A percentile compares a stretch with the other conserved stretches of the same genome.
phyloP scores from a whole-genome alignment of 2,113 vertebrate species.

The Nibea albiflora region DNA sequence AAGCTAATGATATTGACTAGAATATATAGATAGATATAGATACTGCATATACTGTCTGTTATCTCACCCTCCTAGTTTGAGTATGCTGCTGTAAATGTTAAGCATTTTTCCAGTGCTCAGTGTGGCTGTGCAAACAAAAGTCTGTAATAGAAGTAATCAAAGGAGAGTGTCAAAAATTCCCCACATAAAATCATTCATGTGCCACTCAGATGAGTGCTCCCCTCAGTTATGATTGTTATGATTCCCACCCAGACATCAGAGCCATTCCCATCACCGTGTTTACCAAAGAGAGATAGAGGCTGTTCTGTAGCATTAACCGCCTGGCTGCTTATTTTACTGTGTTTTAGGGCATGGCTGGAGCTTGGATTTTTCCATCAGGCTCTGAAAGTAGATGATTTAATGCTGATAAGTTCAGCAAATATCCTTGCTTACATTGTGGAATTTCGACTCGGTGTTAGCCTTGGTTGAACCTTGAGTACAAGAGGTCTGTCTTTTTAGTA shows the following conservation, averaged over 20 bases:
- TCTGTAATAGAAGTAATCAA: conserved; percentile 17
- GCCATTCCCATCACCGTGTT: conserved; percentile 16
- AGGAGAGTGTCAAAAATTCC: conserved; percentile 3
- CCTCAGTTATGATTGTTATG: not conserved
- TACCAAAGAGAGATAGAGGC: conserved; percentile 9
- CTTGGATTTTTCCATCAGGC: not conserved
- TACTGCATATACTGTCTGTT: not conserved
- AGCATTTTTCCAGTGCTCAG: not conserved
- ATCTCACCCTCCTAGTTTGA: conserved; percentile 2
- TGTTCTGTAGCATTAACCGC: not conserved
- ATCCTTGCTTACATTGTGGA: conserved; percentile 25
- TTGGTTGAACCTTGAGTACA: conserved; percentile 25
- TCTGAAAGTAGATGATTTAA: conserved; percentile 24
- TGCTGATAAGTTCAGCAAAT: conserved; percentile 43
- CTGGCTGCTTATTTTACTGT: conserved; percentile 14
- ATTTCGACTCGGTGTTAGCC: conserved; percentile 1
- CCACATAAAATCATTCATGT: not conserved
- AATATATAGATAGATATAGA: too few species aligned
- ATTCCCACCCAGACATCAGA: not conserved
- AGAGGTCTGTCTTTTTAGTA: not conserved
- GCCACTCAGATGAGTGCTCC: not conserved
- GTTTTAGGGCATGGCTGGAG: conserved; percentile 5
- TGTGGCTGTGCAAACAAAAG: conserved; percentile 19
- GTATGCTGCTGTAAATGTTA: not conserved
- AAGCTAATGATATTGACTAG: too few species aligned